A percentile compares a stretch with the other conserved stretches of the same genome.
Conservation (phyloP, 1,140 invertebrate species). For the Marisa cornuarietis region DNA sequence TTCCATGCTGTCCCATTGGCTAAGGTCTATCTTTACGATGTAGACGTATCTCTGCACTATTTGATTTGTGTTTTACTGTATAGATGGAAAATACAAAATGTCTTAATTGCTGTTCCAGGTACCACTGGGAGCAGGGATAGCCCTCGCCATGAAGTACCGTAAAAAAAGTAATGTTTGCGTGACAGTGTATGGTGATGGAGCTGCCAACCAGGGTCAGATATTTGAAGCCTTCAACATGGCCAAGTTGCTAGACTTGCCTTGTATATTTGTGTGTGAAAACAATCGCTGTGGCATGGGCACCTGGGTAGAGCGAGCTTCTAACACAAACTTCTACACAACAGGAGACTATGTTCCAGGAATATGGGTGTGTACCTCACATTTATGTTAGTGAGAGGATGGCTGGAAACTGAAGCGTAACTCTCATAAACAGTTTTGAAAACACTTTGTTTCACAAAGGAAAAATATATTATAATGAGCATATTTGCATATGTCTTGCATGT, state of each 20-base stretch:
- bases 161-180: slow-evolving; percentile 82
- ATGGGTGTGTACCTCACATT: slow-evolving; percentile 68
- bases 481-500: too few species aligned
- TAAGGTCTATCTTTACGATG: background rate
- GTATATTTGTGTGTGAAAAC: slow-evolving; percentile 96
- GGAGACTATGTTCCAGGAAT: slow-evolving; percentile 95
- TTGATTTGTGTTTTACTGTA: background rate
- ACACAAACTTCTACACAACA: slow-evolving; percentile 89
- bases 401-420: too few species aligned
- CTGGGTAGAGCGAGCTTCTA: slow-evolving; percentile 83
- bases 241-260: slow-evolving; percentile 90
- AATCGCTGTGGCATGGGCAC: slow-evolving; percentile 99
- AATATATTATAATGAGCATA: background rate
- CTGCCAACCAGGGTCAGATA: slow-evolving; percentile 88
- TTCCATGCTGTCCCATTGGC: too few species aligned
- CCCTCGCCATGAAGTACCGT: slow-evolving; percentile 90
- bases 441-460: background rate
- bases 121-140: slow-evolving; percentile 92
- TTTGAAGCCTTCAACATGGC: slow-evolving; percentile 80
- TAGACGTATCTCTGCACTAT: background rate
- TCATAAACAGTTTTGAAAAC: too few species aligned
- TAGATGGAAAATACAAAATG: background rate
- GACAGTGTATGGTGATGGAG: slow-evolving; percentile 95
- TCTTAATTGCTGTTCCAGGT: slow-evolving; percentile 72
- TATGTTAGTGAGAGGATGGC: too few species aligned